These are phyloP conservation scores for Microvelia longipes DNA, from an alignment of 1,140 invertebrate species.

Conservation along the genomic window DNA sequence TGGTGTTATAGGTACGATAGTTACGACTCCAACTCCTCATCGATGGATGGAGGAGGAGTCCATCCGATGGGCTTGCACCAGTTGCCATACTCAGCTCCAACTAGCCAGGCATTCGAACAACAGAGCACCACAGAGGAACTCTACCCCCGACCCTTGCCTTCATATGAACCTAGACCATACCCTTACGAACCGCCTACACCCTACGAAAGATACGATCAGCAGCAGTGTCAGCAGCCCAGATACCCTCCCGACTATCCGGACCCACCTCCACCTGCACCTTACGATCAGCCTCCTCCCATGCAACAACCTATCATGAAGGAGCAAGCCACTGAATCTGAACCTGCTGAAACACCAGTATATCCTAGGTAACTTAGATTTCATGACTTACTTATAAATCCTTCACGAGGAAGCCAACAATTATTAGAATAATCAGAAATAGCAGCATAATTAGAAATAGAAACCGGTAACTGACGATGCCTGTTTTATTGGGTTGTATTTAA, in stretches of 20 bases:
- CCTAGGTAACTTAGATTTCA: slow-evolving; percentile 46
- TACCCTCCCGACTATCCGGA: slow-evolving; percentile 7
- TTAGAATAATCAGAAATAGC: too few species aligned
- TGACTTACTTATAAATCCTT: too few species aligned
- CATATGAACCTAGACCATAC: slow-evolving; percentile 9
- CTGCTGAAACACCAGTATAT: slow-evolving; percentile 45
- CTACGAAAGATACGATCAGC: slow-evolving; percentile 27
- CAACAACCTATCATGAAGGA: slow-evolving; percentile 15
- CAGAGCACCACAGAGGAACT: slow-evolving; percentile 7
- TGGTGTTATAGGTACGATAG: slow-evolving; percentile 39
- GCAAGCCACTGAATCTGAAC: slow-evolving; percentile 34
- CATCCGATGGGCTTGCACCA: slow-evolving; percentile 17
- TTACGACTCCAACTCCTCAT: slow-evolving; percentile 54
- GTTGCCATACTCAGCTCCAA: slow-evolving; percentile 26
- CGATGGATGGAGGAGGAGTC: slow-evolving; percentile 44
- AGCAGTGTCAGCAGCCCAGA: slow-evolving; percentile 22
- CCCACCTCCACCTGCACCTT: slow-evolving; percentile 14
- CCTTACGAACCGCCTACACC: slow-evolving; percentile 14
- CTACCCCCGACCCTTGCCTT: background rate
- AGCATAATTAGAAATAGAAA: too few species aligned
- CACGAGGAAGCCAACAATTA: too few species aligned
- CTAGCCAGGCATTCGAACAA: slow-evolving; percentile 30
- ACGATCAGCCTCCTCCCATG: background rate
- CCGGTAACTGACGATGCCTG: too few species aligned
- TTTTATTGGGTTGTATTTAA: too few species aligned